These are phyloP conservation scores for Eupithecia pulchellata DNA, from an alignment of 2,888 invertebrate genomes.

Conservation along the genomic window DNA sequence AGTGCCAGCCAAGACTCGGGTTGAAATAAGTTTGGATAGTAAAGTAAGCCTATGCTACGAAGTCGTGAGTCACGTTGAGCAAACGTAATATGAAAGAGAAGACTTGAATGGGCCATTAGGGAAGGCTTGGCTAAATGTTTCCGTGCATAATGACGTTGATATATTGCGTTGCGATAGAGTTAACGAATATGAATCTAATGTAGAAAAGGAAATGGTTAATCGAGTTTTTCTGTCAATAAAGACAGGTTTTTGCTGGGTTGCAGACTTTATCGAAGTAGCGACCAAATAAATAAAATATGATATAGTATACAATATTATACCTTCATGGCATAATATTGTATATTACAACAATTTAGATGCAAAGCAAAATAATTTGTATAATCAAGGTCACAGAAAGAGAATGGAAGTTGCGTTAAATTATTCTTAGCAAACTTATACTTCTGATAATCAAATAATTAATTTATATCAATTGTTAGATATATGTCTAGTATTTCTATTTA, in stretches of 20 bases:
- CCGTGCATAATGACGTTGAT: slow-evolving; percentile 60
- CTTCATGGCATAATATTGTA: slow-evolving; percentile 16
- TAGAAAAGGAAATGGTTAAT: slow-evolving; percentile 49
- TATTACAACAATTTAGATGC: slow-evolving; percentile 17
- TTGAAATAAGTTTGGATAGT: slow-evolving; percentile 43
- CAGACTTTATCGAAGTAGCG: background rate
- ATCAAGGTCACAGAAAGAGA: slow-evolving; percentile 19
- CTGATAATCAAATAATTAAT: background rate
- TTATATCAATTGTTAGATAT: background rate
- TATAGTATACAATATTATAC: background rate
- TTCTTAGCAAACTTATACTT: slow-evolving; percentile 13
- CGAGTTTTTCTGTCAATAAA: slow-evolving; percentile 36
- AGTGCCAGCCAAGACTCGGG: slow-evolving; percentile 31
- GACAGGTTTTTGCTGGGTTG: slow-evolving; percentile 9
- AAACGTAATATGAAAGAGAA: slow-evolving; percentile 61
- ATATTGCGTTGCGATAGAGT: slow-evolving; percentile 52
- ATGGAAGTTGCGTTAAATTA: slow-evolving; percentile 19
- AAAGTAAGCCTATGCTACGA: slow-evolving; percentile 47
- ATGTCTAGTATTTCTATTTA: background rate
- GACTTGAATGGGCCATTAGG: slow-evolving; percentile 75
- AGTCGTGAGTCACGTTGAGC: slow-evolving; percentile 64
- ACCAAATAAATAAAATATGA: background rate
- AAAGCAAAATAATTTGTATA: slow-evolving; percentile 19
- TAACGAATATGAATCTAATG: slow-evolving; percentile 54
- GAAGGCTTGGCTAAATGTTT: slow-evolving; percentile 62